phyloP scores from a whole-genome alignment of 2,888 invertebrate genomes.

The Hetaerina titia region DNA sequence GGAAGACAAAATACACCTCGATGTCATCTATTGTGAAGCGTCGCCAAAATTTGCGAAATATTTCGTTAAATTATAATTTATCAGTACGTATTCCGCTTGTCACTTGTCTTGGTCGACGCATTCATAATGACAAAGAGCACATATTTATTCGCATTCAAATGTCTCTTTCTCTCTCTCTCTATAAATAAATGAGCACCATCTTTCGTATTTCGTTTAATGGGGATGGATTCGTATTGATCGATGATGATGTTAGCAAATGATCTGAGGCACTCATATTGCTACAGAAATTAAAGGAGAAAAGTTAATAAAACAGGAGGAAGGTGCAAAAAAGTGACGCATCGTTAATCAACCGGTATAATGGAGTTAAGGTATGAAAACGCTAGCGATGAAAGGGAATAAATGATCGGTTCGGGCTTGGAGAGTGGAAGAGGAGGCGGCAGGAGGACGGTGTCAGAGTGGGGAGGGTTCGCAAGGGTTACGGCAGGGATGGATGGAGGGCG shows the following conservation, averaged over 20 bases:
- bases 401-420: neutral
- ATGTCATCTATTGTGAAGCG: neutral
- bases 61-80: neutral
- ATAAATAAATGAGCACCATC: neutral
- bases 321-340: neutral
- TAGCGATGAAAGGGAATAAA: conserved; percentile 18
- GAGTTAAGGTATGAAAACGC: conserved; percentile 18
- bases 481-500: no score
- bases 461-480: no score
- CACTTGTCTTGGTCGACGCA: neutral
- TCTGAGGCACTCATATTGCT: neutral
- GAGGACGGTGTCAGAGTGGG: no score
- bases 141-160: neutral
- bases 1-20: neutral
- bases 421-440: neutral
- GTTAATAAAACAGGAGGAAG: conserved; percentile 15
- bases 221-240: neutral
- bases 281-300: neutral
- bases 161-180: neutral
- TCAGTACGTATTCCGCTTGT: neutral
- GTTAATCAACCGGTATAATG: conserved; percentile 17
- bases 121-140: neutral
- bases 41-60: neutral
- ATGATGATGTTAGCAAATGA: neutral
- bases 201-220: neutral